Evolutionary conservation across 2,888 invertebrate species (phyloP), one percentile per base, ranked within the genome.

Genomic region (Alloplasta piceator): DNA sequence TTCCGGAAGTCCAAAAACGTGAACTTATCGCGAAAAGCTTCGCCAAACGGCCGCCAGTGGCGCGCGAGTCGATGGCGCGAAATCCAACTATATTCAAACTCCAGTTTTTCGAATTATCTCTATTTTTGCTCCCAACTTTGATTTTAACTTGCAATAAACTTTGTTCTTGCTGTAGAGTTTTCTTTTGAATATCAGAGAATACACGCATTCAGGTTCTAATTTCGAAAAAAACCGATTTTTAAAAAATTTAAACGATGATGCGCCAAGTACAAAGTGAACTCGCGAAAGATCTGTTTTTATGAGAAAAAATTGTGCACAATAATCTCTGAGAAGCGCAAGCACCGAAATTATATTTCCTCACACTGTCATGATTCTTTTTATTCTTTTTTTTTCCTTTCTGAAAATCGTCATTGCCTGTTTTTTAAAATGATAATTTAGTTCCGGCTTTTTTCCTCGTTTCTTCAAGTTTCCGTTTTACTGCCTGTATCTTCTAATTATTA

Each of bases 1-100:
- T 64, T 77, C 78, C 78, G 80, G 83, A 83, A 82, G 75, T 83
- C 39, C 1, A 55, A 70, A 16, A 61, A 67, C 52, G 52, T 66
- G 50, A 71, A 76, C 46, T 1, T n/a, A 16, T 50, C 48, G 26
- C 26, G 26, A 26, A 26, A 26, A 48, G 61, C 61, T 48, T 64
- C 60, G 16, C 41, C 70, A 66, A 71, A 63, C 7, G 46, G 76
- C 48, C 46, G 63, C 9, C 12, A 5, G 61, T 41, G 12, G 43
- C 7, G 10, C 38, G 6, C 12, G 9, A n/a, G 48, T 10, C 38
- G 6, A 26, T 26, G 26, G 26, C 26, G 26, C 26, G 43, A 10
- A 43, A 43, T 6, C 10, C 1, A 43, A 9, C 43, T 6, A 43
- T 43, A 10, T 43, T 10, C 7, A 43, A 10, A 6, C 4, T 43